phyloP scores from a whole-genome alignment of 2,888 invertebrate species.

The Cantharis lateralis region DNA sequence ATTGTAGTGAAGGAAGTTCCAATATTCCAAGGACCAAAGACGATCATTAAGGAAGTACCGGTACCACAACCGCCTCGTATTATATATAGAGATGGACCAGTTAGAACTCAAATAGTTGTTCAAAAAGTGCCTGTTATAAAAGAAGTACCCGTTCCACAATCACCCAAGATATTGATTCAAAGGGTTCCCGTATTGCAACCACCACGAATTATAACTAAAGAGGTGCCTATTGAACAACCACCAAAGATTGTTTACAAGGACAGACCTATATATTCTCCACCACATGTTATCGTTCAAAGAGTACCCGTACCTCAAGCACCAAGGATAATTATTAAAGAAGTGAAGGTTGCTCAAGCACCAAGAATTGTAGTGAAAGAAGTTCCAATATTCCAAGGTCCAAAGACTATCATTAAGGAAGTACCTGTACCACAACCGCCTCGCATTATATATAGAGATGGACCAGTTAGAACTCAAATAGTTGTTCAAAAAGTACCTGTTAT shows the following conservation, averaged over 20 bases:
- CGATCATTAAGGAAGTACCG: neutral
- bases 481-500: slow-evolving; percentile 7
- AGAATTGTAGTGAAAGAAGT: slow-evolving; percentile 15
- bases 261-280: neutral
- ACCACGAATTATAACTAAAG: neutral
- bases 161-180: neutral
- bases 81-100: neutral
- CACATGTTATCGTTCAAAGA: neutral
- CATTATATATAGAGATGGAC: neutral
- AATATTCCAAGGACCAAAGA: neutral
- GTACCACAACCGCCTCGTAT: neutral
- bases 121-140: slow-evolving; percentile 1
- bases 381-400: neutral
- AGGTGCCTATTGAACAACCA: neutral
- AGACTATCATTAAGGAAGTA: neutral
- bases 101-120: neutral
- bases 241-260: neutral
- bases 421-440: neutral
- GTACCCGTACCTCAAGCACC: slow-evolving; percentile 3
- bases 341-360: slow-evolving; percentile 4
- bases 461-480: neutral
- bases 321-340: slow-evolving; percentile 7
- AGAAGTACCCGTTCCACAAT: neutral
- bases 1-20: slow-evolving; percentile 13
- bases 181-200: neutral